Evolutionary conservation across 2,797 vertebrate species (phyloP).

Genomic region (Alcedo atthis): DNA sequence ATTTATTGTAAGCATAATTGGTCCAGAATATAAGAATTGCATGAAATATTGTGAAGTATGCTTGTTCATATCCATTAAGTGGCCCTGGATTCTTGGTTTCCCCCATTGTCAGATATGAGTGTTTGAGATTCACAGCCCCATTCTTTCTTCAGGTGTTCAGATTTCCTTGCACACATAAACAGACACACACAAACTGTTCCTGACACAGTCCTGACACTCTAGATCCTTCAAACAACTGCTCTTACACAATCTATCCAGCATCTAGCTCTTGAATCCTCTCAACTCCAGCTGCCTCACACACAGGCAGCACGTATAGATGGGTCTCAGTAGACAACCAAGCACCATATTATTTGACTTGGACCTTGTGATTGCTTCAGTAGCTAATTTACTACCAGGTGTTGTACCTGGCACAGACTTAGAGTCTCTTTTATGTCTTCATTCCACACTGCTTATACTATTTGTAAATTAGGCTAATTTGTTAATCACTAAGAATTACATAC

Average conservation of each 20-base stretch:
- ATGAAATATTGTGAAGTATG: not conserved
- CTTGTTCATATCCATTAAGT: not conserved
- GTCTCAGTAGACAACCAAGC: not conserved
- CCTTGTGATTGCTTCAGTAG: not conserved
- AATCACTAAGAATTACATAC: not conserved
- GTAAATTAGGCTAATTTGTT: not conserved
- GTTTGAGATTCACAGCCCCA: not conserved
- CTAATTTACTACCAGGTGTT: accelerated
- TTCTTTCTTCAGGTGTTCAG: not conserved
- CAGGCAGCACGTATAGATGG: not conserved
- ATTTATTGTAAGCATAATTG: not conserved
- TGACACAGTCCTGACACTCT: not conserved
- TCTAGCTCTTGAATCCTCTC: not conserved
- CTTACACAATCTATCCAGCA: not conserved
- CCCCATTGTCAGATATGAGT: not conserved
- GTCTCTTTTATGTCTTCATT: not conserved
- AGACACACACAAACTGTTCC: not conserved
- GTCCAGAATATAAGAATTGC: not conserved
- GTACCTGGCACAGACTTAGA: not conserved
- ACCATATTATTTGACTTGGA: not conserved
- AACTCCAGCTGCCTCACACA: not conserved
- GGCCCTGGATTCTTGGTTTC: not conserved
- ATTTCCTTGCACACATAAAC: not conserved
- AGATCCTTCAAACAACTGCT: not conserved
- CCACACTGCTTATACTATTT: not conserved